Base-by-base conservation (phyloP, 2,797 vertebrate species). In the Luscinia megarhynchos region DNA sequence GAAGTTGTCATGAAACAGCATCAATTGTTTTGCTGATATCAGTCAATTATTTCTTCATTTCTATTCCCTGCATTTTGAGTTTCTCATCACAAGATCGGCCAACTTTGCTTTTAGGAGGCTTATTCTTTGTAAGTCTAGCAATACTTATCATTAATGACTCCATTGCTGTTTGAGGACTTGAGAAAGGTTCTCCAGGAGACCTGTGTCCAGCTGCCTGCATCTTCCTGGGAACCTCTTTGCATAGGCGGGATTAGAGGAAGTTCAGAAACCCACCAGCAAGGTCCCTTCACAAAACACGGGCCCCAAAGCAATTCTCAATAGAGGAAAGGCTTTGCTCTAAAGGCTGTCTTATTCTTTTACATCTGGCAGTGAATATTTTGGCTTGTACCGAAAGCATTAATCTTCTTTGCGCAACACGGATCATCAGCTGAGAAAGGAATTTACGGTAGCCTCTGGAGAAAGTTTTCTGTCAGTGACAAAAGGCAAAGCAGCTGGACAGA, bases 81-180 rank as follows among this genome's bases (percentile, higher is more conserved):
- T 95, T 67, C 57, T 77, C 23, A 26, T 45, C 59, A 63, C 14
- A 67, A 83, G 23, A 88, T 43, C n/a, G 57, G 69, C 64, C 83
- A 81, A 53, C 34, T 90, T 94, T 90, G 46, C 79, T 87, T 95
- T 93, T 74, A 87, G 54, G 41, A 75, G 23, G 15, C 63, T 95
- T 87, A 77, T 61, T 76, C 43, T 80, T 89, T 74, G 30, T 83
- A 81, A 87, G 27, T 54, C 57, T 90, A 45, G 14, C 55, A 87
- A 50, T 64, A 67, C 15, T 63, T 74, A 63, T 1, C 54, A 41
- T 26, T 53, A 80, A 45, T 38, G 40, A 77, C 77, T 87, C 41
- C 59, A 57, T 0, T 83, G 34, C 32, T 41, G 34, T 41, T 48
- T 69, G 64, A 62, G 30, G 30, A 77, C 24, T 50, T 34, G 15